Conservation (phyloP, 2,113 vertebrate genomes). For the Ceyx cyanopectus region DNA sequence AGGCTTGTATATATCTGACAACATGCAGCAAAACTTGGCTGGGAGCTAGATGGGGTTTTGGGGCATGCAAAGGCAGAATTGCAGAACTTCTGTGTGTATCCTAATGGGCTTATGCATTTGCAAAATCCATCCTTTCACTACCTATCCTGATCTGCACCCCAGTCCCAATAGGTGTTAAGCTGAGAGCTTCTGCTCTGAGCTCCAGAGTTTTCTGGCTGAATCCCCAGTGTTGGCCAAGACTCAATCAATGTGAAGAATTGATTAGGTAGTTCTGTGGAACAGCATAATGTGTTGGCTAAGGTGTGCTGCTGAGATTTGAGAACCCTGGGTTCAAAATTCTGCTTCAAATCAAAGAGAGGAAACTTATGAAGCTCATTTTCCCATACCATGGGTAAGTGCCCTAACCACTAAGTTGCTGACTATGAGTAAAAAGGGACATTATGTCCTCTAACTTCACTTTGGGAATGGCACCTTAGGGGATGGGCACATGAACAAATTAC, state of each 20-base stretch:
- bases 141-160: neutral
- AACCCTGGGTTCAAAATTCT: neutral
- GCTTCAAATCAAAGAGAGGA: neutral
- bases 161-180: neutral
- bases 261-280: neutral
- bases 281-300: neutral
- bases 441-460: constrained; percentile 16
- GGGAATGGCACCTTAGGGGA: constrained; percentile 59
- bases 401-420: constrained; percentile 54
- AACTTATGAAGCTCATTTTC: constrained; percentile 27
- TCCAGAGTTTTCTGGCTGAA: neutral
- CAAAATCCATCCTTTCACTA: neutral
- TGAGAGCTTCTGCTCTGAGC: neutral
- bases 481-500: constrained; percentile 67
- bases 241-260: neutral
- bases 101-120: neutral
- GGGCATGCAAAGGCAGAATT: constrained; percentile 60
- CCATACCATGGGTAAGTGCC: neutral
- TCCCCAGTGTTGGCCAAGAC: neutral
- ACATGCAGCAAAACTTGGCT: constrained; percentile 35
- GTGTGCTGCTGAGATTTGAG: neutral
- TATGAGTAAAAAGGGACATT: constrained; percentile 43
- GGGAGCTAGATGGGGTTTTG: constrained; percentile 29
- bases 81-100: neutral
- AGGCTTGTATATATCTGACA: constrained; percentile 67